A percentile compares a stretch with the other conserved stretches of the same genome.
Evolutionary conservation across 2,113 vertebrate species (phyloP).

Genomic region (Hystrix brachyura): DNA sequence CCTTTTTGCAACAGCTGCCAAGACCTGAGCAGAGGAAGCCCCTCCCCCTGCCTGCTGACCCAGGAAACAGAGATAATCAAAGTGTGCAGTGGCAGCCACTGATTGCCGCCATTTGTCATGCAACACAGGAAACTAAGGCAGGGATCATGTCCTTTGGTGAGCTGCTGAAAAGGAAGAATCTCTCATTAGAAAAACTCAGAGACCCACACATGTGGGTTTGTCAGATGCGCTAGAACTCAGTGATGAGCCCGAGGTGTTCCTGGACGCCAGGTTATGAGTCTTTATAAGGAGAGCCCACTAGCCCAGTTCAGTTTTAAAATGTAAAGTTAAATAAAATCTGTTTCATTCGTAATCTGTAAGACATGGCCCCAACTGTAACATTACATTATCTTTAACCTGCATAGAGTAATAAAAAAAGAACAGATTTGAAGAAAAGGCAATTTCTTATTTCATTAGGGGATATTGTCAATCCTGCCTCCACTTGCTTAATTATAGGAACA

Average conservation of each 20-base stretch:
- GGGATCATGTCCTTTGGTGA: background rate
- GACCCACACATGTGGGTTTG: background rate
- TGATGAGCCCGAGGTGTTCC: background rate
- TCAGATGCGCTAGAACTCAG: background rate
- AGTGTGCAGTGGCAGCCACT: too few species aligned
- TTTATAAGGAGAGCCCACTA: background rate
- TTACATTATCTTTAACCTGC: background rate
- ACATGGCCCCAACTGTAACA: background rate
- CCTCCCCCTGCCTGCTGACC: background rate
- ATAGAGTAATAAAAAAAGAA: background rate
- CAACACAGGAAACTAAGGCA: background rate
- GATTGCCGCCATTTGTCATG: background rate
- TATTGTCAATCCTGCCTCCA: background rate
- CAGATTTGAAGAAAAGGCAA: background rate
- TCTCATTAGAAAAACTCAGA: background rate
- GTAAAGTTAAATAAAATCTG: background rate
- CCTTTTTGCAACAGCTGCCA: background rate
- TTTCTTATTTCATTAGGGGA: slow-evolving; percentile 40
- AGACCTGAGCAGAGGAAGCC: background rate
- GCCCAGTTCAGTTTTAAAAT: background rate
- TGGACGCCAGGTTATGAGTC: background rate
- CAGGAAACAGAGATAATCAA: too few species aligned
- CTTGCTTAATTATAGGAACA: slow-evolving; percentile 17
- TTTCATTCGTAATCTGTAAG: background rate
- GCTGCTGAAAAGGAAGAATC: background rate